Evolutionary conservation across 2,113 vertebrate species (phyloP).

Genomic region (Chionomys nivalis): DNA sequence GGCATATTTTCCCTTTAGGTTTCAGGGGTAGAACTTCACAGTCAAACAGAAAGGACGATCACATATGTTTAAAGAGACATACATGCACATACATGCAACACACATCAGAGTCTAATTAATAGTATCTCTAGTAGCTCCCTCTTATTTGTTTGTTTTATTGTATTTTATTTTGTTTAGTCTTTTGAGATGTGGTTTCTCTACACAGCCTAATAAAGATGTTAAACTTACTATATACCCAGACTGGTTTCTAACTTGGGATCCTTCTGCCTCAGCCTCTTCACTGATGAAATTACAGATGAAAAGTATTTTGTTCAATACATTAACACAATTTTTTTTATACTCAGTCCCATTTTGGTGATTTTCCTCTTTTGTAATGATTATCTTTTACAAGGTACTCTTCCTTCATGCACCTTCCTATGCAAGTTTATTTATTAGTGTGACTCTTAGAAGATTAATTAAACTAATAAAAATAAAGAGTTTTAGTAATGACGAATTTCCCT

Average conservation of each 20-base stretch:
- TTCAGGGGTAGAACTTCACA: background rate
- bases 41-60: background rate
- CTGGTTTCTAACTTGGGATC: background rate
- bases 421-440: background rate
- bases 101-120: background rate
- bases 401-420: background rate
- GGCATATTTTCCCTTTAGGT: background rate
- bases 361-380: background rate
- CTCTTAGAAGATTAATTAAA: conserved; percentile 12
- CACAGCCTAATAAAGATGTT: too few relatives aligned
- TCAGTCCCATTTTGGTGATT: background rate
- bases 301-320: background rate
- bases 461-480: background rate
- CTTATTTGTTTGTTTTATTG: background rate
- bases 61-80: background rate
- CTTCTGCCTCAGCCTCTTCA: background rate
- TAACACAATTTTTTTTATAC: background rate
- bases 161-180: background rate
- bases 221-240: background rate
- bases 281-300: background rate
- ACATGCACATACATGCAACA: background rate
- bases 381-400: background rate
- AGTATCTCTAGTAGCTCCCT: background rate
- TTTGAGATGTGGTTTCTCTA: background rate
- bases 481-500: conserved; percentile 5